Evolutionary conservation across 2,888 invertebrate genomes (phyloP), one percentile per base, ranked within the genome.

Genomic region (Altica lythri): DNA sequence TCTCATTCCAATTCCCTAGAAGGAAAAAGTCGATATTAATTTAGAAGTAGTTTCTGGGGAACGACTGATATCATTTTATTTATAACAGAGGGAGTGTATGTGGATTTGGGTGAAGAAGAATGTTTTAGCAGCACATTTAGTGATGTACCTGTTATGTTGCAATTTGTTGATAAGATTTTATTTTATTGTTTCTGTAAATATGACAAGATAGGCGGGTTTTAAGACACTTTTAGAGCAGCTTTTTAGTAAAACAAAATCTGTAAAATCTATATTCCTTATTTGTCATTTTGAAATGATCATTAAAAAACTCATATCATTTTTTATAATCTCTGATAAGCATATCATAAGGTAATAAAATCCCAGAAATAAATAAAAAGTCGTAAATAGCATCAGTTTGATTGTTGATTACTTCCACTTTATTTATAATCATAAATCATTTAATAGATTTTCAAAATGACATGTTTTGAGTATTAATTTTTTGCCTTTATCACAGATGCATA

Each of bases 121-220:
- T 63, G 69, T 61, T 44, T n/a, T 27, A 57, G 50, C 51, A 60
- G 64, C 52, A 68, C 65, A 69, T 66, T 69, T 73, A 70, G 72
- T 72, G 68, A 74, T 69, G 75, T 75, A 75, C 75, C 75, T 75
- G 75, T 75, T 75, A 71, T 72, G 75, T 73, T 75, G 75, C 75
- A 75, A 75, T 75, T 40, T 74, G 73, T 73, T 73, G 71, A 65
- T 62, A 71, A 72, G 69, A 72, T 71, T 74, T 74, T 75, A 74
- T 74, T 72, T 74, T 70, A 72, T 72, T 74, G 72, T 73, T 74
- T 69, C 9, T 68, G 66, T 69, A 68, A 52, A 68, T 69, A 68
- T 44, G 59, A 55, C 43, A 57, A 47, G 55, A 65, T 64, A 65
- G 68, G 67, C 68, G 68, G 66, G 66, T 66, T 61, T n/a, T 49